These are phyloP conservation scores for Macrobrachium rosenbergii DNA, from an alignment of 1,140 invertebrate species.

Conservation along the genomic window DNA sequence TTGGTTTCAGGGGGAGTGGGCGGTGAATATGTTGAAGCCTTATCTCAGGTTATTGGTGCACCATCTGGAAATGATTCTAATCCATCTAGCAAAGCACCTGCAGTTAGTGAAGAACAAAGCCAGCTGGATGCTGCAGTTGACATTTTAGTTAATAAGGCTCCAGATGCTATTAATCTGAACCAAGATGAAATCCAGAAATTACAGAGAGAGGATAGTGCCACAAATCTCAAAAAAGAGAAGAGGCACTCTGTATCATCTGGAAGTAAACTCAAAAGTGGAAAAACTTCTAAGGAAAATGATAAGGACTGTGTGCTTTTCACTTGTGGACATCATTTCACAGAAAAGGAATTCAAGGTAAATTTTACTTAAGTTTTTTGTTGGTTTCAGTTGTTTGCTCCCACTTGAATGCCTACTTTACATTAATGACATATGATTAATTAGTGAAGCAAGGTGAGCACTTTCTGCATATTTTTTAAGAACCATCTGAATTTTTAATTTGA, in stretches of 20 bases:
- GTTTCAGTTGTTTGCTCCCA: too few species aligned
- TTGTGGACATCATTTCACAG: constrained; percentile 62
- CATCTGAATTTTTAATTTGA: too few species aligned
- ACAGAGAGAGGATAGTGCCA: constrained; percentile 14
- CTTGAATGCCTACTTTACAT: too few species aligned
- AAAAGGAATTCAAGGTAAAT: constrained; percentile 59
- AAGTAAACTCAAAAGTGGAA: constrained; percentile 26
- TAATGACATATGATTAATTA: too few species aligned
- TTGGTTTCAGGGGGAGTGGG: constrained; percentile 39
- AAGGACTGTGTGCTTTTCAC: constrained; percentile 63
- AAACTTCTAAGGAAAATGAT: constrained; percentile 34
- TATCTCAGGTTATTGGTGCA: constrained; percentile 39
- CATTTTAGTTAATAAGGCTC: constrained; percentile 34
- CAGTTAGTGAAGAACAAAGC: constrained; percentile 29
- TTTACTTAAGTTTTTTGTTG: neutral
- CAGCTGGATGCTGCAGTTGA: constrained; percentile 41
- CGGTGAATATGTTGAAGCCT: constrained; percentile 49
- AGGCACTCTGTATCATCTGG: constrained; percentile 32
- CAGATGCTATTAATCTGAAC: constrained; percentile 46
- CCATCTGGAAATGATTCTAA: constrained; percentile 4
- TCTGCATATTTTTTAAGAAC: too few species aligned
- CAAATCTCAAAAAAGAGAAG: constrained; percentile 18
- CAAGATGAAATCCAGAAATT: constrained; percentile 14
- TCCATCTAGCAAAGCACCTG: neutral
- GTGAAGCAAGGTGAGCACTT: too few species aligned